Evolutionary conservation across 1,140 invertebrate species (phyloP).

Genomic region (Linepithema humile): DNA sequence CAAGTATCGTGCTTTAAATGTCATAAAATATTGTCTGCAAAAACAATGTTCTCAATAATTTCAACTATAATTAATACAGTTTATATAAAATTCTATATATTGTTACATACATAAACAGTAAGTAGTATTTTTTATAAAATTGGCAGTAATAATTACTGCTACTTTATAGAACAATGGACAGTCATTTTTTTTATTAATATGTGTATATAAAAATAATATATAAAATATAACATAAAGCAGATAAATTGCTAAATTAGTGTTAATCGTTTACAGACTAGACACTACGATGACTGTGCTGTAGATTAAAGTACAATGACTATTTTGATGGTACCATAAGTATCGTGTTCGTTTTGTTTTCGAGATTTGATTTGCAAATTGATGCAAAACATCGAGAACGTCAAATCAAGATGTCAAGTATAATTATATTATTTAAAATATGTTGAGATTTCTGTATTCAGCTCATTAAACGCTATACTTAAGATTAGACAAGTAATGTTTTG

Average conservation of each 20-base stretch:
- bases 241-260: constrained; percentile 55
- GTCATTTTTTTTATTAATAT: constrained; percentile 3
- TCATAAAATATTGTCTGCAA: neutral
- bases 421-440: neutral
- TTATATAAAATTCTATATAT: constrained; percentile 28
- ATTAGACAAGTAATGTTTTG: constrained; percentile 7
- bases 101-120: constrained; percentile 12
- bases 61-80: neutral
- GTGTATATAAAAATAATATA: constrained; percentile 15
- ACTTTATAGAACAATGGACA: constrained; percentile 4
- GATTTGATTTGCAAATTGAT: constrained; percentile 37
- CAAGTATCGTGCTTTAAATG: neutral
- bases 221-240: constrained; percentile 46
- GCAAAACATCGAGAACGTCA: neutral
- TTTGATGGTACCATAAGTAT: constrained; percentile 1
- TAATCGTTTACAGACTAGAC: constrained; percentile 67
- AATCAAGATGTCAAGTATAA: neutral
- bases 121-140: constrained; percentile 21
- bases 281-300: constrained; percentile 43
- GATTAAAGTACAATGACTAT: constrained; percentile 12
- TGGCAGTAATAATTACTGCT: neutral
- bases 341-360: neutral
- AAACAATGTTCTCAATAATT: neutral
- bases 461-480: neutral
- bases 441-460: constrained; percentile 6